Base-by-base conservation (phyloP, 1,140 invertebrate species). In the Drosophila mojavensis region DNA sequence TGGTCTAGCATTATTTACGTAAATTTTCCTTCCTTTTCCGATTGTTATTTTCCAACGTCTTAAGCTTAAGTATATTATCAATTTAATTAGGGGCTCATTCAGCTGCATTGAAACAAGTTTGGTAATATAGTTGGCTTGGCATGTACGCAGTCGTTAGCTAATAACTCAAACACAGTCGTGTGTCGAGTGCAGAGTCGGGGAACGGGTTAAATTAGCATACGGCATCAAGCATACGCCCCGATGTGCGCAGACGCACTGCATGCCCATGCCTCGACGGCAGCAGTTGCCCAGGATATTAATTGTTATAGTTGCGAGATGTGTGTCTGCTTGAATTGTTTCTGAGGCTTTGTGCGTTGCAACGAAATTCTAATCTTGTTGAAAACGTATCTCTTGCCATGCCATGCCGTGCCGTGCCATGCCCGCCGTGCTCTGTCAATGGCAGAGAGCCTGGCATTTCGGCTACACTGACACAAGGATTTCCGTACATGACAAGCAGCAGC, bases 391-490 rank as follows among this genome's bases (percentile, higher is more conserved):
- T 47, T 17, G 43, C 43, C 15, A 2, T 5, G 43, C 41, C 41
- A 43, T 43, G 41, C 78, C 20, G 20, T 53, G 83, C 70, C 71
- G 53, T 76, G 47, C 71, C 71, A 47, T 59, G 66, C 70, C 71
- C 55, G 83, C 71, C 71, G 54, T 76, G 47, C 84, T 69, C 85
- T 81, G 77, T 84, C 84, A 89, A 71, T 72, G 60, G 28, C 83
- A 84, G 61, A 84, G 61, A 69, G 64, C 17, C 68, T 47, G 63
- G 61, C 39, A 79, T 78, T 77, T 84, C 66, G 81, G 84, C 77
- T 90, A 79, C 84, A 90, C 85, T 89, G 84, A 89, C 84, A 89
- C 85, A 85, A 81, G 85, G 84, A 89, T 89, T 89, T 89, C 81
- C 85, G 85, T 81, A 89, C 84, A 89, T 89, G 84, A 89, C 84